phyloP scores from a whole-genome alignment of 1,140 invertebrate genomes.

The Saccostrea echinata region DNA sequence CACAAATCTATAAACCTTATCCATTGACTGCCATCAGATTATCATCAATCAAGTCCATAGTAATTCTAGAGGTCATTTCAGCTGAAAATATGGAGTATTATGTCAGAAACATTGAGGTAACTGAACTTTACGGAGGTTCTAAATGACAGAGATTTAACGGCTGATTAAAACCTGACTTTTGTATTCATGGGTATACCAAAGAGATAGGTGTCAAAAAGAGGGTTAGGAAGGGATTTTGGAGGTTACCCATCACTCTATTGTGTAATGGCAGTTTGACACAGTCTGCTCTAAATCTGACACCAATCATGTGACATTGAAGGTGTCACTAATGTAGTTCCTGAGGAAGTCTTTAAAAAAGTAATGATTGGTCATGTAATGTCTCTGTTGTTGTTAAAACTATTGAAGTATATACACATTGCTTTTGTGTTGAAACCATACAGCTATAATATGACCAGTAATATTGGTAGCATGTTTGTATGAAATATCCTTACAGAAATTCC shows the following conservation, averaged over 20 bases:
- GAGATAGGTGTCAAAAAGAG: not conserved
- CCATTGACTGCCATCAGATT: not conserved
- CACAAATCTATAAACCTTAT: not conserved
- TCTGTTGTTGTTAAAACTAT: not conserved
- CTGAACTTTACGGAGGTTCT: constrained; percentile 7
- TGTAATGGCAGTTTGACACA: constrained; percentile 27
- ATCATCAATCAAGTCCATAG: not conserved
- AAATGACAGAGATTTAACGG: not conserved
- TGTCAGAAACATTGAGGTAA: not conserved
- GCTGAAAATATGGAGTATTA: not conserved
- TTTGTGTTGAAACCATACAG: not conserved
- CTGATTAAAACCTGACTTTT: not conserved
- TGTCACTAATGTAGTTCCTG: not conserved
- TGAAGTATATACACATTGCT: not conserved
- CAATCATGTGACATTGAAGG: not conserved
- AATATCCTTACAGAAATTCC: constrained; percentile 9
- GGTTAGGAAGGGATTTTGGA: not conserved
- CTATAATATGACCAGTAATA: not conserved
- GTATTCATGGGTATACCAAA: not conserved
- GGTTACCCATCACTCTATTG: not conserved
- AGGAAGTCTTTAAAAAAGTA: constrained; percentile 16
- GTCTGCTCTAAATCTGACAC: not conserved
- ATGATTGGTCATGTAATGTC: not conserved
- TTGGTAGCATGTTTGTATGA: not conserved
- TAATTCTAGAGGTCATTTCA: constrained; percentile 21